Percentiles rank a stretch among this genome's conserved stretches.
These are phyloP conservation scores for Cochlearius cochlearius DNA, from an alignment of 2,113 vertebrate species.

Conservation along the genomic window DNA sequence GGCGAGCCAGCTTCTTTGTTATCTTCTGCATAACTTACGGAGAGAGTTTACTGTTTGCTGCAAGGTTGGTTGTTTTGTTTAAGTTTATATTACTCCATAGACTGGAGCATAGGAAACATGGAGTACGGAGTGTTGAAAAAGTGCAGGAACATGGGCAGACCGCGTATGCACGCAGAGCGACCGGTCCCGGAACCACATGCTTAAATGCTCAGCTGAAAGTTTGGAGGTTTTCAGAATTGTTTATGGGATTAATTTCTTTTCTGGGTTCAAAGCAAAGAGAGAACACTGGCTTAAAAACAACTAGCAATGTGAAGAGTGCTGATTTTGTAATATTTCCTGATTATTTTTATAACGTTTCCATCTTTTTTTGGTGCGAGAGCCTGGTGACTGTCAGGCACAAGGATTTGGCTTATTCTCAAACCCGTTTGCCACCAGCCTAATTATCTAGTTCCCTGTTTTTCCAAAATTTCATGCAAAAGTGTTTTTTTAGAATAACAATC, in stretches of 20 bases:
- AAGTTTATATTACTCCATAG: background rate
- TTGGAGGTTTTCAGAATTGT: background rate
- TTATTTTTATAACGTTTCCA: background rate
- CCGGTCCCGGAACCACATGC: background rate
- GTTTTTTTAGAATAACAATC: background rate
- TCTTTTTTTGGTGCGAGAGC: background rate
- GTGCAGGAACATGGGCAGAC: background rate
- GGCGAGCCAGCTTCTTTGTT: background rate
- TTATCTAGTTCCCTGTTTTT: background rate
- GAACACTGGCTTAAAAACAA: background rate
- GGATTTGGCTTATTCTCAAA: background rate
- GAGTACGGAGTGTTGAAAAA: background rate
- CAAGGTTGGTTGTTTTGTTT: background rate
- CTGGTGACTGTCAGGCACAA: background rate
- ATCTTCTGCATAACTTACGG: background rate
- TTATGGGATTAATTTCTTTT: background rate
- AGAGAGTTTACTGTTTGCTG: background rate
- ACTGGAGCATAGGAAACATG: background rate
- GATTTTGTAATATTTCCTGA: background rate
- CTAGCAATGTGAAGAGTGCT: background rate
- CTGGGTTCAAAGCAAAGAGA: background rate
- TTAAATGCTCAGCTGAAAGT: background rate
- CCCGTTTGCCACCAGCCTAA: background rate
- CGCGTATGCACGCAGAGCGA: fast-evolving
- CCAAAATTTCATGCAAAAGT: background rate